Evolutionary conservation across 2,113 vertebrate species (phyloP), one percentile per base, ranked within the genome.

Genomic region (Corythornis madagascariensis): DNA sequence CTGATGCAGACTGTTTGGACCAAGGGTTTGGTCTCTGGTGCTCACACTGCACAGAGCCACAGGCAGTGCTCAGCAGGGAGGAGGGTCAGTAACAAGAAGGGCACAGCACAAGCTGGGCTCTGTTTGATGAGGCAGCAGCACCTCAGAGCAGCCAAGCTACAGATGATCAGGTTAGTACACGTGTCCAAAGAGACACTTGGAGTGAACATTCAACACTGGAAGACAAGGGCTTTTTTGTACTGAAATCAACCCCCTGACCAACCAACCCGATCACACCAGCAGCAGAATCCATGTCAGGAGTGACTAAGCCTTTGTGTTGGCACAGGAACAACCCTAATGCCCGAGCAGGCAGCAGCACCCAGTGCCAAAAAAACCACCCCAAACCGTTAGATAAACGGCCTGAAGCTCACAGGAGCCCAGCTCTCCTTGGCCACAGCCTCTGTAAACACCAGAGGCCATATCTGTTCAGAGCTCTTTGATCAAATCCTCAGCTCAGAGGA

Each of bases 171-270:
- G 42, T 79, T 79, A 87, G 38, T 38, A 72, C 0, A 4, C 73
- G 38, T 35, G 60, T 28, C 70, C 82, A 86, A 28, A 64, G 26
- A 47, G 45, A 69, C 55, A 21, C 45, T 74, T 70, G 20, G 86
- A 92, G 83, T 42, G 79, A 92, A 88, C 81, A 26, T 90, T 96
- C 95, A 97, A 94, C 93, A 97, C 78, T 86, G 13, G 7, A 88
- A 94, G 92, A 94, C 28, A 12, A 94, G 16, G 1, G 0, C 28
- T 71, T 81, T 93, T 91, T 93, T 92, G 87, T 88, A 72, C 60
- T 35, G 53, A 56, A 76, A 88, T 70, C 92, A 77, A 78, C 33
- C 85, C 56, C 73, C 70, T 7, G 35, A 56, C 29, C 76, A 48
- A 64, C 31, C 50, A 90, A 60, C 18, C 16, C 16, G 33, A 82